A percentile compares a stretch with the other conserved stretches of the same genome.
phyloP scores from a whole-genome alignment of 2,797 vertebrate species.

The Megalops cyprinoides region DNA sequence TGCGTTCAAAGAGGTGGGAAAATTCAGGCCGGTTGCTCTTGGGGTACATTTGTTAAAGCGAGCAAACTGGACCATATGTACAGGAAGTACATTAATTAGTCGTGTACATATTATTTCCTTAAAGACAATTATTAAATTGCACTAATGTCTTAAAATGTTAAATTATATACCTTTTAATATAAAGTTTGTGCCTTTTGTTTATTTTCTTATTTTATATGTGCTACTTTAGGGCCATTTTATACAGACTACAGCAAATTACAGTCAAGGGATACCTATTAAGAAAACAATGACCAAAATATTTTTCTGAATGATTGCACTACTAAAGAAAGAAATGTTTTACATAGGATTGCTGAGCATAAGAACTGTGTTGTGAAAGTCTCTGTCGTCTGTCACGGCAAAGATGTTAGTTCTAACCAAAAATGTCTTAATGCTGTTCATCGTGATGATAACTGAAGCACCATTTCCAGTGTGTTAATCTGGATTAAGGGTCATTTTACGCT shows the following conservation, averaged over 20 bases:
- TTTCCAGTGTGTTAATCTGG: neutral
- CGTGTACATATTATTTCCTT: neutral
- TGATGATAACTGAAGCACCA: neutral
- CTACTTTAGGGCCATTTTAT: constrained; percentile 11
- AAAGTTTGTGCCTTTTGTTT: constrained; percentile 4
- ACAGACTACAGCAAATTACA: neutral
- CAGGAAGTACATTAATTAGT: too few species aligned
- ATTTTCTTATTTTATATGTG: constrained; percentile 16
- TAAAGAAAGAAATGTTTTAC: too few species aligned
- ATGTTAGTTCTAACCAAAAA: neutral
- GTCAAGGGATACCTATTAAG: neutral
- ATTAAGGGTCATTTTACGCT: neutral
- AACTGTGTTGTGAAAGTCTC: too few species aligned
- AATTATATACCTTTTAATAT: constrained; percentile 20
- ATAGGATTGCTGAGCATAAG: too few species aligned
- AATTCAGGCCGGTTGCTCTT: neutral
- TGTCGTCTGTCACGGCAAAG: too few species aligned
- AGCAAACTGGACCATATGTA: neutral
- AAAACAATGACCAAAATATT: neutral
- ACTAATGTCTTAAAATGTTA: constrained; percentile 31
- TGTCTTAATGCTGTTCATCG: neutral
- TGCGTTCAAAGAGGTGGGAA: constrained; percentile 17
- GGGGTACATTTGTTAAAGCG: constrained; percentile 3
- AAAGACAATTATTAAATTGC: constrained; percentile 22
- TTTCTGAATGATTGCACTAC: too few species aligned